Base-by-base conservation (phyloP, 2,888 invertebrate genomes). In the Mythimna ferrago region DNA sequence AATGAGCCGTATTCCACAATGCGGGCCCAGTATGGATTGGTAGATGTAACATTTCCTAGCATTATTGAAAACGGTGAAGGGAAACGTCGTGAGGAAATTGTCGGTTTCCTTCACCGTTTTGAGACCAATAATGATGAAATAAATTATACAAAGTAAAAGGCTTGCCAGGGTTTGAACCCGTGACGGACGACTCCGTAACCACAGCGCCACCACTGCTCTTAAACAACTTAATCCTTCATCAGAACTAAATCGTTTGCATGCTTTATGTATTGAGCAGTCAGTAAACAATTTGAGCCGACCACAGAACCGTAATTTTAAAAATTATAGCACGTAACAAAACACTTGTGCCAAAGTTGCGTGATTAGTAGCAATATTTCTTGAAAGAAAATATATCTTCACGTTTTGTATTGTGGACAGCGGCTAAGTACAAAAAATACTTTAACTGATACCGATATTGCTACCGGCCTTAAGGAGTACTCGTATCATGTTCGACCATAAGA, bases 251-350 rank as follows among this genome's bases (percentile, higher is more conserved):
- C 6, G 48, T 76, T 76, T 41, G 32, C 21, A 51, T 54, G n/a
- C 14, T 65, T 70, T 61, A 56, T 58, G 14, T 19, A 16, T n/a
- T 1, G 32, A 26, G 61, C 44, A 60, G 38, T 57, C 32, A 6
- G 21, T 64, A 75, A 80, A 77, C 73, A 66, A 71, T 66, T 73
- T 73, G 35, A 44, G 16, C 58, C 67, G 19, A 75, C 38, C 7
- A 35, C 56, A 57, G 56, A 71, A 57, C 69, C 64, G 68, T 80
- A 76, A 70, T 76, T 84, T 78, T 44, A 10, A 41, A 78, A 78
- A 74, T 78, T 74, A 82, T 68, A 84, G 66, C 72, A 63, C 38
- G 82, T 61, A 84, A 80, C 74, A 67, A 74, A 84, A 82, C 85
- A 80, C 80, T 75, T 68, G 65, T 14, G 64, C 73, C 63, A 60